Evolutionary conservation across 2,113 vertebrate genomes (phyloP).

Genomic region (Nansenia antarctica): DNA sequence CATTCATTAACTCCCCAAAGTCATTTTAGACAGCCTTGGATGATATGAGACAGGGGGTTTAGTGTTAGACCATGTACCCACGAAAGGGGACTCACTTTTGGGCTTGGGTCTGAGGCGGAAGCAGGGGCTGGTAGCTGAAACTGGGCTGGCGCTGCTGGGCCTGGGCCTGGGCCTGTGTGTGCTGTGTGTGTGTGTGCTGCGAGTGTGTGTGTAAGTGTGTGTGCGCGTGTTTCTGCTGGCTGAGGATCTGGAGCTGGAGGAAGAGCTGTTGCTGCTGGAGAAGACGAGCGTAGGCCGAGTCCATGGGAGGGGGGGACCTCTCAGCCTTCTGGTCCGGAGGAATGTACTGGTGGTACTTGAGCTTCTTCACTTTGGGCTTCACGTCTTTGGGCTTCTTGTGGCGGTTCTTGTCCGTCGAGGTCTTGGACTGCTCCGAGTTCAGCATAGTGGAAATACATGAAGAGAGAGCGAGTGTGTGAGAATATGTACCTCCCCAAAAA

Average conservation of each 20-base stretch:
- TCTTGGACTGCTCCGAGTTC: constrained; percentile 93
- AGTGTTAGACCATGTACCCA: background rate
- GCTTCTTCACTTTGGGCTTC: constrained; percentile 98
- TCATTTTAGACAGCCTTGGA: too few species aligned
- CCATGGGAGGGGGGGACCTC: constrained; percentile 96
- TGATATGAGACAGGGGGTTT: background rate
- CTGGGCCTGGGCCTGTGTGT: constrained; percentile 35
- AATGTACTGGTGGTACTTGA: constrained; percentile 99
- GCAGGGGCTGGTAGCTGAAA: constrained; percentile 85
- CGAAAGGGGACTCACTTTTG: constrained; percentile 82
- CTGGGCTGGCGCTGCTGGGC: constrained; percentile 64
- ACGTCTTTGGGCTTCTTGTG: constrained; percentile 98
- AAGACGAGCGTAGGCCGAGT: constrained; percentile 93
- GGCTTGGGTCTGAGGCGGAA: constrained; percentile 66
- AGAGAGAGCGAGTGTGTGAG: too few species aligned
- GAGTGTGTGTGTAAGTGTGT: constrained; percentile 54
- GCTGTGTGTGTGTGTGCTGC: constrained; percentile 50
- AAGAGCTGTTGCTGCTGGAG: constrained; percentile 98
- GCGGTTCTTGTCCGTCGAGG: constrained; percentile 87
- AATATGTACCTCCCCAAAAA: too few species aligned
- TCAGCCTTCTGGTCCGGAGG: constrained; percentile 97
- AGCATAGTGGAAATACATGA: too few species aligned
- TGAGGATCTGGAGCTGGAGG: constrained; percentile 97
- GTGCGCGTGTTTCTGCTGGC: constrained; percentile 92
- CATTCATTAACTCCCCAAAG: too few species aligned